Evolutionary conservation across 2,113 vertebrate species (phyloP).

Genomic region (Pagrus major): DNA sequence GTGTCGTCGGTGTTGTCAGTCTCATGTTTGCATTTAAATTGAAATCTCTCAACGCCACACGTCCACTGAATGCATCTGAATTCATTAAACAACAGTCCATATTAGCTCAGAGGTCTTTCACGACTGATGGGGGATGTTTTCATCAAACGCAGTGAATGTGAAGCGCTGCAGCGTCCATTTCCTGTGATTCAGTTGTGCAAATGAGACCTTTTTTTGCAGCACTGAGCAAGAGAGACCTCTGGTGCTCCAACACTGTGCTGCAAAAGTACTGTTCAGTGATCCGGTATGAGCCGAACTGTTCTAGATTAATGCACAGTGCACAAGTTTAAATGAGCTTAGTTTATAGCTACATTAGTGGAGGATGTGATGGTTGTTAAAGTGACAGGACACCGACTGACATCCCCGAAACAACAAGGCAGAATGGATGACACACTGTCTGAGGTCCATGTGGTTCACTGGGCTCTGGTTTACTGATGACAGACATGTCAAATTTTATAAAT

Average conservation of each 20-base stretch:
- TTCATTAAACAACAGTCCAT: neutral
- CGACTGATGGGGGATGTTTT: neutral
- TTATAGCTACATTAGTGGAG: too few relatives aligned
- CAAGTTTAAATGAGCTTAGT: neutral
- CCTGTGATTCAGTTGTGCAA: too few relatives aligned
- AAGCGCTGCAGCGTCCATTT: too few relatives aligned
- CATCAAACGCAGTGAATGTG: neutral
- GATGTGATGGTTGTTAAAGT: too few relatives aligned
- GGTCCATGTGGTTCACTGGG: too few relatives aligned
- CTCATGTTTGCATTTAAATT: conserved; percentile 25
- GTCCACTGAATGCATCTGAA: neutral
- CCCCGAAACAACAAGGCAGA: too few relatives aligned
- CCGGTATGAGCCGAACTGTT: neutral
- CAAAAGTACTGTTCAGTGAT: neutral
- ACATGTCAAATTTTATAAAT: too few relatives aligned
- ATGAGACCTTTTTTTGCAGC: too few relatives aligned
- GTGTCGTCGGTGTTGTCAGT: conserved; percentile 3
- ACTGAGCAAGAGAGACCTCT: conserved; percentile 62
- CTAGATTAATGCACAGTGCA: too few relatives aligned
- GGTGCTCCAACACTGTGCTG: conserved; percentile 14
- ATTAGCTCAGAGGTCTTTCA: neutral
- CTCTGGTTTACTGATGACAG: too few relatives aligned
- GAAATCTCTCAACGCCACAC: conserved; percentile 13
- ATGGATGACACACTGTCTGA: too few relatives aligned
- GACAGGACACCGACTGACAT: too few relatives aligned